Percentiles rank a stretch among this genome's conserved stretches.
Evolutionary conservation across 2,888 invertebrate species (phyloP).

Genomic region (Parnassius glacialis): DNA sequence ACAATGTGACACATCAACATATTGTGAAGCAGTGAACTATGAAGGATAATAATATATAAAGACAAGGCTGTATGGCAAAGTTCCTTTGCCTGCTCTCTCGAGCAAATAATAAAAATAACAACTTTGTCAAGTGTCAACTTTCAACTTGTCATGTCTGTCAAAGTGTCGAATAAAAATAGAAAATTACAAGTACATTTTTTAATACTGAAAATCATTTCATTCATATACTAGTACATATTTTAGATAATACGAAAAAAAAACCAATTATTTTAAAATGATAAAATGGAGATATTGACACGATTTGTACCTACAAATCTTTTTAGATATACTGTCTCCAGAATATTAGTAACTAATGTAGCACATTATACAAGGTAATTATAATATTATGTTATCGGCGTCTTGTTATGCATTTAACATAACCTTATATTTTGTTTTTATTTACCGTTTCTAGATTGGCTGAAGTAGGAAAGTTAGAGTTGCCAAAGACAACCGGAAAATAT

Average conservation of each 20-base stretch:
- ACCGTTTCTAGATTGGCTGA: slow-evolving; percentile 88
- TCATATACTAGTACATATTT: no score
- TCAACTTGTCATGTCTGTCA: no score
- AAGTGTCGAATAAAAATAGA: no score
- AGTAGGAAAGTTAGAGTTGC: slow-evolving; percentile 94
- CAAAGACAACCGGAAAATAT: slow-evolving; percentile 94
- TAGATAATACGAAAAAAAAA: slow-evolving; percentile 49
- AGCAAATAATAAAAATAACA: no score
- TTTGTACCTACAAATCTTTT: slow-evolving; percentile 63
- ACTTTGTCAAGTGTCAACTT: no score
- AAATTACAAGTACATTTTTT: no score
- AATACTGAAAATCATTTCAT: no score
- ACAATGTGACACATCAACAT: no score
- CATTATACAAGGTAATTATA: slow-evolving; percentile 66
- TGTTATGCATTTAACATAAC: slow-evolving; percentile 64
- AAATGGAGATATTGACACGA: slow-evolving; percentile 78
- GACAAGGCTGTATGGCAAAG: no score
- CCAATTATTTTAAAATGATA: slow-evolving; percentile 61
- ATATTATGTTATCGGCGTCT: slow-evolving; percentile 21
- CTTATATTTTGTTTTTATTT: slow-evolving; percentile 30
- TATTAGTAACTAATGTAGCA: slow-evolving; percentile 67
- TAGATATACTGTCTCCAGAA: slow-evolving; percentile 61
- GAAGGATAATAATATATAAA: no score
- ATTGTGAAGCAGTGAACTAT: no score
- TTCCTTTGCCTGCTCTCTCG: no score